Base-by-base conservation (phyloP, 1,140 invertebrate genomes). In the Drosophila nigrodunni region DNA sequence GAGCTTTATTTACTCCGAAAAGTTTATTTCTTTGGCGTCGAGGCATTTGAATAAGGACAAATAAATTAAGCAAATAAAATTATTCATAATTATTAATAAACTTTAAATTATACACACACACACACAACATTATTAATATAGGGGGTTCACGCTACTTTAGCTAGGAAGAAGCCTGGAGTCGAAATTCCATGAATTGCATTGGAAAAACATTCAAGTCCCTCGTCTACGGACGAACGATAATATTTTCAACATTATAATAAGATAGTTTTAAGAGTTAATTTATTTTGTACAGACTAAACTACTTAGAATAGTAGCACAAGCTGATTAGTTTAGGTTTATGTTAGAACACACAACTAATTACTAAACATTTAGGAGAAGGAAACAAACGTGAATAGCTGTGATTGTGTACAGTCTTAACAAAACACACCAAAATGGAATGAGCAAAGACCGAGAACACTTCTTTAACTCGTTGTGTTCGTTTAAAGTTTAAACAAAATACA, bases 311-410 rank as follows among this genome's bases (percentile, higher is more conserved):
- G 58, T 71, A 57, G 59, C 34, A 35, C 43, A 57, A 74, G 50
- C 71, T 59, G 72, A 41, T 54, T 46, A 44, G 25, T 8, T 64
- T 60, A 41, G 58, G 46, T 10, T 64, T 65, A 72, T 30, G 25
- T 30, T 49, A 46, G 39, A 59, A 75, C 44, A 72, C 54, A 70
- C 58, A 71, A 57, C 74, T 72, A 76, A 54, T 41, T 43, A 76
- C 68, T 76, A 76, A 68, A 76, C 74, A 76, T 76, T 76, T 60
- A 74, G 49, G 49, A 64, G n/a, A 37, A 43, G 49, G 21, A 69
- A 74, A 71, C 58, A 58, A 71, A 59, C 15, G 59, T 71, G 52
- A 62, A 43, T 46, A 49, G 15, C 50, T 62, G 50, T 70, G 72
- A 58, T 65, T 65, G 54, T 71, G 54, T 71, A 64, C 39, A 65